Conservation (phyloP, 1,140 invertebrate species). For the Pseudomyrmex cubaensis region DNA sequence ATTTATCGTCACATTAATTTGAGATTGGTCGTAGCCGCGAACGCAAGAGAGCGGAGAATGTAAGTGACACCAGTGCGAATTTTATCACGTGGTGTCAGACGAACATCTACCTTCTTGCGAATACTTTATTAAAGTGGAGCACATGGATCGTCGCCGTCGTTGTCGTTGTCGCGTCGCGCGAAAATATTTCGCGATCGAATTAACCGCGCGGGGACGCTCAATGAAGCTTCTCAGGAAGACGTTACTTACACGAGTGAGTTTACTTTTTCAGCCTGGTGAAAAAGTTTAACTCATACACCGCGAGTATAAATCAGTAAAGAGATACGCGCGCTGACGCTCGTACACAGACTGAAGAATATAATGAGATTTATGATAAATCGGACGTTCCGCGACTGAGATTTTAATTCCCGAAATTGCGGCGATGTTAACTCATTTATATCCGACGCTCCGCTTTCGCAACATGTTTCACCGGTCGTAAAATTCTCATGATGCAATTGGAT, state of each 20-base stretch:
- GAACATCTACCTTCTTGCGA: constrained; percentile 1
- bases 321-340: constrained; percentile 35
- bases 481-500: constrained; percentile 28
- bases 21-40: constrained; percentile 17
- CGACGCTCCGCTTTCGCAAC: constrained; percentile 16
- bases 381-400: constrained; percentile 23
- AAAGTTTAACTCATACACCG: constrained; percentile 37
- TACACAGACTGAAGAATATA: constrained; percentile 32
- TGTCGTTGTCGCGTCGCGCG: background rate
- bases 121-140: constrained; percentile 56
- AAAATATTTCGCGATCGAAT: constrained; percentile 52
- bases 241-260: constrained; percentile 47
- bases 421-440: constrained; percentile 55
- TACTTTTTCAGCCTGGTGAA: constrained; percentile 48
- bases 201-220: constrained; percentile 46
- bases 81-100: constrained; percentile 54
- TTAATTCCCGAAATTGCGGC: constrained; percentile 51
- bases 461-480: constrained; percentile 28
- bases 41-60: background rate
- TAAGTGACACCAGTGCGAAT: constrained; percentile 37
- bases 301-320: constrained; percentile 53
- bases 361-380: constrained; percentile 52
- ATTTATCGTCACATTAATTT: constrained; percentile 71
- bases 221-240: constrained; percentile 42
- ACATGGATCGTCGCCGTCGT: background rate